Conservation (phyloP, 2,797 vertebrate species). For the Sebastes kiyomatsui region DNA sequence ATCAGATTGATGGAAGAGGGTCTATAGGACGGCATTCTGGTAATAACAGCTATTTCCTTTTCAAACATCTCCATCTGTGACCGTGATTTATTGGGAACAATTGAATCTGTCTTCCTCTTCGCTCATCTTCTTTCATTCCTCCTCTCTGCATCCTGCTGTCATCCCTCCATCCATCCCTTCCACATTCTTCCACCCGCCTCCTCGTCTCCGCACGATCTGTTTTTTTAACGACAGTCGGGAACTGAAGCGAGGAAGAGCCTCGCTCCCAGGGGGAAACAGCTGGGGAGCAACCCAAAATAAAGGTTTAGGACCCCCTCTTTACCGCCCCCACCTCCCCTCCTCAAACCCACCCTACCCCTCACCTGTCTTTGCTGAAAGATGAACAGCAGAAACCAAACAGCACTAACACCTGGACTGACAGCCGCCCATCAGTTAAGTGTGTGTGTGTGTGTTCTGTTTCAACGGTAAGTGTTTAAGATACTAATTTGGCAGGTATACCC, state of each 20-base stretch:
- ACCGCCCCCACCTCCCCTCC: neutral
- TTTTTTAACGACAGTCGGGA: constrained; percentile 43
- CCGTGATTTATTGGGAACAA: constrained; percentile 34
- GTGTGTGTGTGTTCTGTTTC: neutral
- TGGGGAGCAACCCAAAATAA: constrained; percentile 37
- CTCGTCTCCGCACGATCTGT: neutral
- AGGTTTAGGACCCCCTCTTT: constrained; percentile 8
- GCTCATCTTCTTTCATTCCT: neutral
- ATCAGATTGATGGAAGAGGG: neutral
- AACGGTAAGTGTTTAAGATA: neutral
- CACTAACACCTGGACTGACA: constrained; percentile 50
- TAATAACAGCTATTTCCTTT: constrained; percentile 7
- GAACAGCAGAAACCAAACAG: constrained; percentile 2
- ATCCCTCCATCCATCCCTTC: neutral
- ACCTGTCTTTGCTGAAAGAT: constrained; percentile 21
- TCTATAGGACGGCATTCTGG: neutral
- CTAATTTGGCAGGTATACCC: neutral
- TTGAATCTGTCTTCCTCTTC: neutral
- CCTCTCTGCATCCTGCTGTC: constrained; percentile 11
- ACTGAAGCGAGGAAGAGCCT: neutral
- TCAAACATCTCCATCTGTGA: constrained; percentile 7
- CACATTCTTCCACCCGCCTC: constrained; percentile 33
- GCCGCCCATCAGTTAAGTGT: constrained; percentile 8
- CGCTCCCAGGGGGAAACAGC: constrained; percentile 50
- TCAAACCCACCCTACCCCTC: neutral